Conservation (phyloP, 2,797 vertebrate genomes). For the Hydrolagus colliei region DNA sequence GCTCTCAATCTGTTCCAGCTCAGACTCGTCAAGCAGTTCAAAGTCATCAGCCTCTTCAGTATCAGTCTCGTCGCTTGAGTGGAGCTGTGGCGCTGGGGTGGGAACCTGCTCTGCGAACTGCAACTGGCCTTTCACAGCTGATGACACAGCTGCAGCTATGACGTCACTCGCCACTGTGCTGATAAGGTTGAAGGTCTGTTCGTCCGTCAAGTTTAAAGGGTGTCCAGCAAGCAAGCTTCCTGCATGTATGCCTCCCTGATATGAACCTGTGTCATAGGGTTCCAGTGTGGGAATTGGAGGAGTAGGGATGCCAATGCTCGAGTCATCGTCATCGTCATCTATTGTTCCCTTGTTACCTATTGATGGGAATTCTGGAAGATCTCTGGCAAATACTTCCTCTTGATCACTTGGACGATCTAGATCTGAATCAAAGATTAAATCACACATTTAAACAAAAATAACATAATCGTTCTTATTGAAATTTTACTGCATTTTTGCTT, state of each 20-base stretch:
- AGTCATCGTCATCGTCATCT: slow-evolving; percentile 74
- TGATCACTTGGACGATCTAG: slow-evolving; percentile 73
- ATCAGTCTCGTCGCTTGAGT: slow-evolving; percentile 74
- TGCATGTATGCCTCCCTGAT: slow-evolving; percentile 2
- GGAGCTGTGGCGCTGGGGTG: slow-evolving; percentile 46
- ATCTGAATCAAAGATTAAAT: slow-evolving; percentile 54
- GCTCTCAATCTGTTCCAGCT: slow-evolving; percentile 87
- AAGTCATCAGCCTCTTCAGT: slow-evolving; percentile 88
- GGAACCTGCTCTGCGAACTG: slow-evolving; percentile 42
- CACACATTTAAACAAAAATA: not conserved
- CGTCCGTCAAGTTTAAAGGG: slow-evolving; percentile 46
- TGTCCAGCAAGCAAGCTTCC: slow-evolving; percentile 48
- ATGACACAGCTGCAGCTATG: slow-evolving; percentile 71
- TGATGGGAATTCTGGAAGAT: slow-evolving; percentile 81
- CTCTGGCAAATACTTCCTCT: slow-evolving; percentile 75
- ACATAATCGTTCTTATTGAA: not conserved
- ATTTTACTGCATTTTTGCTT: not conserved
- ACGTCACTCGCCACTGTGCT: slow-evolving; percentile 70
- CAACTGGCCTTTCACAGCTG: slow-evolving; percentile 81
- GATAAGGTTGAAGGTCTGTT: slow-evolving; percentile 67
- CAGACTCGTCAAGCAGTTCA: slow-evolving; percentile 94
- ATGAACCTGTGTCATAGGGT: slow-evolving; percentile 36
- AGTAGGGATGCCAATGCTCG: slow-evolving; percentile 66
- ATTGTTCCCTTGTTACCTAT: slow-evolving; percentile 68
- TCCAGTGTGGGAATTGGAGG: slow-evolving; percentile 46